Evolutionary conservation across 2,888 invertebrate genomes (phyloP), one percentile per base, ranked within the genome.

Genomic region (Cryptosula pallasiana): DNA sequence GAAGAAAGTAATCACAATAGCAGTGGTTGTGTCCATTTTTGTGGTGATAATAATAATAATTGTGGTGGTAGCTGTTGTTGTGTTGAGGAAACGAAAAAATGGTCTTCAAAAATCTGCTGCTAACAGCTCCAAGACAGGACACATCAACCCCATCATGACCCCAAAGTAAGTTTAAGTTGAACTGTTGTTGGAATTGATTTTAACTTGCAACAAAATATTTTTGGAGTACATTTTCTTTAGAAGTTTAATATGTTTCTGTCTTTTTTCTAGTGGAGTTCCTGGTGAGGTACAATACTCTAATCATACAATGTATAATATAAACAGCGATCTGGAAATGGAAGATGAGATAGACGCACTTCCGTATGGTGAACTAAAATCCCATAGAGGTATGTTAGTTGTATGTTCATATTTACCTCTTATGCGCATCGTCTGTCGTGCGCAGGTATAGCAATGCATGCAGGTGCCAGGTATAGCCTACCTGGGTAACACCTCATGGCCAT

Each of bases 291-390:
- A 63, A 5, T 63, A 63, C n/a, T 63, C 63, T 32, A 9, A 3
- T 63, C 63, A 2, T 13, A 34, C 13, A 5, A 9, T 25, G 32
- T 63, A 63, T n/a, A 63, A 63, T n/a, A 34, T 63, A 3, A 63
- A 63, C 63, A 63, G 63, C 32, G 63, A 63, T n/a, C n/a, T 63
- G 34, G 63, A 63, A 3, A 45, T 45, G 45, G 63, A 63, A 13
- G 63, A 63, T 32, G 63, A 63, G 27, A 25, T 63, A 13, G 63
- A 63, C 32, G 63, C 29, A 32, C 9, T 63, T 25, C 63, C 63
- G 9, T 63, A 63, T 27, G 63, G 63, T 25, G 63, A 63, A 27
- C 16, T 63, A 9, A 63, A 63, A 16, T 25, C 25, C n/a, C 32
- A 20, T n/a, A 63, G 27, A 63, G 63, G 63, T 63, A 32, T 29